Evolutionary conservation across 2,797 vertebrate genomes (phyloP).

Genomic region (Lepus oiostolus): DNA sequence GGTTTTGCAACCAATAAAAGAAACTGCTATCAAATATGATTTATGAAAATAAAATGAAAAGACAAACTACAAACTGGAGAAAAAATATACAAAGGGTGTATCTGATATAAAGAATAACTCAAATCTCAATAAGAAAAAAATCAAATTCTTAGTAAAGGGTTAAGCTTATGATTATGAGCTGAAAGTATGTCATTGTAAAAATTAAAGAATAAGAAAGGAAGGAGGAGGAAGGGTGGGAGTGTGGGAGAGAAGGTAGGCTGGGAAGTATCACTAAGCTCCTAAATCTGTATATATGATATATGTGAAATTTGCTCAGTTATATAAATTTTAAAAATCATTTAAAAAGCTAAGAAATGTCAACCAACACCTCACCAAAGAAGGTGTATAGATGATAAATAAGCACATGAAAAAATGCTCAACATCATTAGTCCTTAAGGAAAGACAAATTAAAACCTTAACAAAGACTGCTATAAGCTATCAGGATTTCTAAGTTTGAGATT

Average conservation of each 20-base stretch:
- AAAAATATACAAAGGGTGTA: background rate
- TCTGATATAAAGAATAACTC: background rate
- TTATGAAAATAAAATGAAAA: background rate
- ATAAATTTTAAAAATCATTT: no score
- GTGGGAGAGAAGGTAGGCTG: no score
- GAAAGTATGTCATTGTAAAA: no score
- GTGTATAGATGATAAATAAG: background rate
- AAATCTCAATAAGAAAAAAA: constrained; percentile 14
- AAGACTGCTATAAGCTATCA: background rate
- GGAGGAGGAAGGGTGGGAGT: no score
- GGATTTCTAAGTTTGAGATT: background rate
- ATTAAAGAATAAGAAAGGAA: no score
- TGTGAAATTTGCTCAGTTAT: no score
- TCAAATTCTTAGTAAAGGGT: background rate
- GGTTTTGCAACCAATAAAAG: constrained; percentile 94
- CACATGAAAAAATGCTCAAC: background rate
- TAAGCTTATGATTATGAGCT: no score
- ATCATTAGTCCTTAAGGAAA: background rate
- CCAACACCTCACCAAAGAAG: background rate
- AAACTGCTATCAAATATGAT: no score
- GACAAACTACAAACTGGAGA: background rate
- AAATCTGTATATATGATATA: no score
- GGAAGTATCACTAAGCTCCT: no score
- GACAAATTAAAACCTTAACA: constrained; percentile 12
- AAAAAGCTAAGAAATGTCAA: background rate